Evolutionary conservation across 2,888 invertebrate genomes (phyloP).

Genomic region (Orthonevra nobilis): DNA sequence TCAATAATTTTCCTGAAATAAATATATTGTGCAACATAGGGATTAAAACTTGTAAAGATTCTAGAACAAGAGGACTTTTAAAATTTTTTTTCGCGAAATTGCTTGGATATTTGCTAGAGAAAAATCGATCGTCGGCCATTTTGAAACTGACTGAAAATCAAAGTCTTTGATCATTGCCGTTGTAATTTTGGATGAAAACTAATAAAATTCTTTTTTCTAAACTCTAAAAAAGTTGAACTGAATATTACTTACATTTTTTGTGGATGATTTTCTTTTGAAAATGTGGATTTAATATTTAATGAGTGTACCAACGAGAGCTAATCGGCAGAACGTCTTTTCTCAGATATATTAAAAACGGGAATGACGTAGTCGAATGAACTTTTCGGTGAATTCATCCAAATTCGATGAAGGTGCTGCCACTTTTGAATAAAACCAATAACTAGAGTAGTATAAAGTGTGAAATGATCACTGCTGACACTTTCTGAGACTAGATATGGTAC

Average conservation of each 20-base stretch:
- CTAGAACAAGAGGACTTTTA: no score
- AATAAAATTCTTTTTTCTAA: not conserved
- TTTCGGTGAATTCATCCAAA: conserved; percentile 26
- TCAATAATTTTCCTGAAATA: no score
- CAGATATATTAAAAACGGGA: conserved; percentile 39
- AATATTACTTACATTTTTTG: conserved; percentile 46
- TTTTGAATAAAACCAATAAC: no score
- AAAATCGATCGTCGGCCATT: conserved; percentile 66
- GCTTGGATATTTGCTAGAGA: not conserved
- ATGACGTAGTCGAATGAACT: conserved; percentile 44
- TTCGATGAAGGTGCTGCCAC: no score
- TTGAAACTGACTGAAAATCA: conserved; percentile 37
- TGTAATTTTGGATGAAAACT: not conserved
- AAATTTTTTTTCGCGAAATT: conserved; percentile 12
- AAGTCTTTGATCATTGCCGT: not conserved
- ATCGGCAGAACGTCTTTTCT: conserved; percentile 20
- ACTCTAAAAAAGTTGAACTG: not conserved
- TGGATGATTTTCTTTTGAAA: not conserved
- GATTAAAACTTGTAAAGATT: no score
- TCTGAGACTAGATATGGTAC: no score
- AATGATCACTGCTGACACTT: no score
- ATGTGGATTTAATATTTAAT: conserved; percentile 18
- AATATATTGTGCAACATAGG: no score
- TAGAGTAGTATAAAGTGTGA: no score
- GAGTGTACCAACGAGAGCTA: not conserved